Base-by-base conservation (phyloP, 2,888 invertebrate genomes). In the Drosophila paucipuncta region DNA sequence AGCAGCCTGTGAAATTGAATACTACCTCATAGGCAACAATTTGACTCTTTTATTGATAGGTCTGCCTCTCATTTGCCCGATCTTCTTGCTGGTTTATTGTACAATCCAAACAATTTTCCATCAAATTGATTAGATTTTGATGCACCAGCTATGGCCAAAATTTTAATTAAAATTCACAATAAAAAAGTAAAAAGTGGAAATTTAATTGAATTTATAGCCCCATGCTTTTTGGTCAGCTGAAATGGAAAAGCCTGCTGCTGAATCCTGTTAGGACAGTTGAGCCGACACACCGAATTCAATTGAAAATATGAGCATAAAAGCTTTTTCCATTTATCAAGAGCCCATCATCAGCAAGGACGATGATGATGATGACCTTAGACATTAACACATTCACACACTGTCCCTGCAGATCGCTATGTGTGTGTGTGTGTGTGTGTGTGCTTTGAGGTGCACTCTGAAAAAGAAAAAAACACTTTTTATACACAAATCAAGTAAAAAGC, bases 251-350 rank as follows among this genome's bases (percentile, higher is more conserved):
- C 9, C 41, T 10, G 50, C 54, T 57, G 63, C 37, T 47, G 65
- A 74, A 64, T 78, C 60, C 65, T 41, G 55, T 55, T 66, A 62
- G 72, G 55, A 80, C 75, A 65, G 70, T 37, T 52, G 18, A 63
- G 50, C 53, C 69, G 39, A 64, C 59, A 58, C 68, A 70, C 22
- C 73, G 68, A 69, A 76, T 74, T 72, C 68, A 84, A 89, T 88
- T 88, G 88, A 85, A 89, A 85, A 88, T 88, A 88, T 88, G 85
- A 85, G 80, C 77, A 80, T 83, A 80, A 86, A 85, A 89, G 90
- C 85, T 68, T 76, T 76, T 83, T 72, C 83, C 85, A 85, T 89
- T 82, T 76, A 86, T 80, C 78, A 89, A 71, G 60, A 57, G 71
- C 58, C 68, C 73, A 66, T 68, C 66, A 43, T 65, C 66, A 43